These are phyloP conservation scores for Drosophila watanabei DNA, from an alignment of 1,140 invertebrate species.

Conservation along the genomic window DNA sequence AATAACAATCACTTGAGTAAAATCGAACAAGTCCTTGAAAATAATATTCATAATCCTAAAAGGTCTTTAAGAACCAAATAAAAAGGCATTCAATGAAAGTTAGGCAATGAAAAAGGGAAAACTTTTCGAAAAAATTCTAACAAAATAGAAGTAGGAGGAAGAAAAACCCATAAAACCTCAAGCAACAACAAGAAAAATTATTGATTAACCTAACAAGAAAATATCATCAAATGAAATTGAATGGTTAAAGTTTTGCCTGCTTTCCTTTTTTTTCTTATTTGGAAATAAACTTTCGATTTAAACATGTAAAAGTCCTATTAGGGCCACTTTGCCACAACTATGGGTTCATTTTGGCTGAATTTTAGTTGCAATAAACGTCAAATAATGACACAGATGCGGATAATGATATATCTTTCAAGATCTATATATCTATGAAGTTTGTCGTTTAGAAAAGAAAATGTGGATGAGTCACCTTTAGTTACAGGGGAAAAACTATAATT, in stretches of 20 bases:
- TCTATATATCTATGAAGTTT: neutral
- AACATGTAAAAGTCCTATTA: slow-evolving; percentile 34
- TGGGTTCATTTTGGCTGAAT: neutral
- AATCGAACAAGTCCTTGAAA: neutral
- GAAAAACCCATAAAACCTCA: slow-evolving; percentile 1
- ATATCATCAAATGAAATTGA: slow-evolving; percentile 30
- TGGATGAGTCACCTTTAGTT: slow-evolving; percentile 14
- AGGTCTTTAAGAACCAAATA: neutral
- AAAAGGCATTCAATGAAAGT: slow-evolving; percentile 3
- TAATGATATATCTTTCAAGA: neutral
- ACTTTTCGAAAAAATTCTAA: slow-evolving; percentile 21
- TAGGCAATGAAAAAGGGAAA: slow-evolving; percentile 5
- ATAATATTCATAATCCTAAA: neutral
- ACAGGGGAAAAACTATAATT: neutral
- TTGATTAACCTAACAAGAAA: slow-evolving; percentile 41
- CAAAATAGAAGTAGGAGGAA: neutral
- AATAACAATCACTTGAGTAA: neutral
- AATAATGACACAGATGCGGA: slow-evolving; percentile 15
- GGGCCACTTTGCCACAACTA: slow-evolving; percentile 13
- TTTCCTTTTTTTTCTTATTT: slow-evolving; percentile 4
- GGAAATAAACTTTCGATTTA: slow-evolving; percentile 28
- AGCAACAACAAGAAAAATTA: slow-evolving; percentile 11
- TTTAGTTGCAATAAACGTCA: neutral
- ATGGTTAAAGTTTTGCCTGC: slow-evolving; percentile 36
- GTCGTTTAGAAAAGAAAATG: too few species aligned